A percentile compares a stretch with the other conserved stretches of the same genome.
Evolutionary conservation across 2,113 vertebrate species (phyloP).

Genomic region (Cyanistes caeruleus): DNA sequence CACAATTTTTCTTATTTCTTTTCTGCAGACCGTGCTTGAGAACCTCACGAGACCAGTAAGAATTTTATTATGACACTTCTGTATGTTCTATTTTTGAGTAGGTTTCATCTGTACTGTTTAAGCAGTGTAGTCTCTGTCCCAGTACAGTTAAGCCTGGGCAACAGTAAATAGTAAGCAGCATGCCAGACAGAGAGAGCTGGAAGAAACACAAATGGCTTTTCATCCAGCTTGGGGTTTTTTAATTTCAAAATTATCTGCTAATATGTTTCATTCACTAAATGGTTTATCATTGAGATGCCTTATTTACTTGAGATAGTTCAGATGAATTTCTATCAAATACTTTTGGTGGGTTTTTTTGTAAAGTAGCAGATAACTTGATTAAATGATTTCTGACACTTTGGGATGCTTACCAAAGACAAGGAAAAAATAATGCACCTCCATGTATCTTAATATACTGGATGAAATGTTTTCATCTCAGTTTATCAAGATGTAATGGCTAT

Average conservation of each 20-base stretch:
- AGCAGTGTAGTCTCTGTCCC: background rate
- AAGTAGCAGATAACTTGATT: background rate
- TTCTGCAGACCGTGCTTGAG: background rate
- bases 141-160: background rate
- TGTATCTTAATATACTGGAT: background rate
- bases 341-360: rapidly evolving
- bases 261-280: background rate
- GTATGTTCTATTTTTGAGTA: background rate
- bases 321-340: background rate
- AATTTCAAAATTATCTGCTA: background rate
- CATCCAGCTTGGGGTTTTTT: background rate
- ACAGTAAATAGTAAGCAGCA: background rate
- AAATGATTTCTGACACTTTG: background rate
- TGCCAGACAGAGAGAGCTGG: background rate
- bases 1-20: background rate
- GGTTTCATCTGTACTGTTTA: background rate
- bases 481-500: background rate
- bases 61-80: background rate
- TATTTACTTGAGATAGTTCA: background rate
- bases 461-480: background rate
- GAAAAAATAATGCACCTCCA: background rate
- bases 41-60: background rate
- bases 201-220: background rate
- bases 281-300: background rate
- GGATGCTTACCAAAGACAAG: background rate